A percentile compares a stretch with the other conserved stretches of the same genome.
Conservation (phyloP, 2,797 vertebrate species). For the Leucoraja ocellata region DNA sequence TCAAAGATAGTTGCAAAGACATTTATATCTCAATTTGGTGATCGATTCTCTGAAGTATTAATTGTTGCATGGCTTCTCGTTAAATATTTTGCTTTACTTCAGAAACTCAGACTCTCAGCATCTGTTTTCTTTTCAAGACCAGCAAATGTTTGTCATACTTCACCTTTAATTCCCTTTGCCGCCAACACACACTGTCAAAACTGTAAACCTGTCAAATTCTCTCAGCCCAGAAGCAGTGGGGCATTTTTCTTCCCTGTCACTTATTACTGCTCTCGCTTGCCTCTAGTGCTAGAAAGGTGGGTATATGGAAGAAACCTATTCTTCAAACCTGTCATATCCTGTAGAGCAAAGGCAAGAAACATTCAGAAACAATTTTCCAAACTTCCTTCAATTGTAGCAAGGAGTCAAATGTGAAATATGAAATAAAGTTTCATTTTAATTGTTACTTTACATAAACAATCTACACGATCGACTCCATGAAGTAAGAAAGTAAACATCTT, state of each 20-base stretch:
- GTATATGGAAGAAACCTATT: constrained; percentile 32
- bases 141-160: constrained; percentile 18
- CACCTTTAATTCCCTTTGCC: constrained; percentile 29
- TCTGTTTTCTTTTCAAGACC: constrained; percentile 6
- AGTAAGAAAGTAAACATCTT: background rate
- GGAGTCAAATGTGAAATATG: background rate
- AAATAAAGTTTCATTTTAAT: constrained; percentile 14
- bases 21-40: background rate
- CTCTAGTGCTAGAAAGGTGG: constrained; percentile 27
- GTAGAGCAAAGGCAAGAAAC: constrained; percentile 17
- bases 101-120: background rate
- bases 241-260: constrained; percentile 30
- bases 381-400: background rate
- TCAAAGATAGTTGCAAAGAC: background rate
- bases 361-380: constrained; percentile 36
- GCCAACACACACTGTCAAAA: constrained; percentile 26
- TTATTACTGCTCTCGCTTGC: constrained; percentile 27
- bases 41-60: constrained; percentile 20
- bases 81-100: background rate
- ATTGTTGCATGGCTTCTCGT: background rate
- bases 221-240: constrained; percentile 21
- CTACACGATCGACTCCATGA: background rate
- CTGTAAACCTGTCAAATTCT: constrained; percentile 23
- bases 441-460: background rate
- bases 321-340: constrained; percentile 32